Evolutionary conservation across 2,113 vertebrate genomes (phyloP).

Genomic region (Erinaceus europaeus): DNA sequence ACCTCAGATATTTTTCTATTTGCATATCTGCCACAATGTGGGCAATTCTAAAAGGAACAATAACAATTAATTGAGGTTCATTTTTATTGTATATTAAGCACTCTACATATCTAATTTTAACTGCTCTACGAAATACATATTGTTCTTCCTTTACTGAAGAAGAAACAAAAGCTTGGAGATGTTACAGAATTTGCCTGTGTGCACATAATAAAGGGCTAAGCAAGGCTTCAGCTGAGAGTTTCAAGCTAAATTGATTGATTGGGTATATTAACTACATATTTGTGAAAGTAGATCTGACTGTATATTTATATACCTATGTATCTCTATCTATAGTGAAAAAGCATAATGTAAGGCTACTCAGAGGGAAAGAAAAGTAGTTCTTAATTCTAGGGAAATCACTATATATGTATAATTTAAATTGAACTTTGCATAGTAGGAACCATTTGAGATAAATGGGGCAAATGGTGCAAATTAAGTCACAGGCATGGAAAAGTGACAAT

Average conservation of each 20-base stretch:
- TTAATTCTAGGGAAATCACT: too few relatives aligned
- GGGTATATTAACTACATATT: neutral
- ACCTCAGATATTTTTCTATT: neutral
- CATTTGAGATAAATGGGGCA: neutral
- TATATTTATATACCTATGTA: too few relatives aligned
- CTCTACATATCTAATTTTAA: neutral
- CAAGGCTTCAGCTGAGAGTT: neutral
- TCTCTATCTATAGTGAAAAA: too few relatives aligned
- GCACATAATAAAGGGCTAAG: neutral
- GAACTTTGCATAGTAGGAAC: neutral
- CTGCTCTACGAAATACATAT: neutral
- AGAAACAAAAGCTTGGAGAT: neutral
- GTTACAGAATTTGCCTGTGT: neutral
- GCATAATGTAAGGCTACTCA: too few relatives aligned
- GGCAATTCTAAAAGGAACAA: neutral
- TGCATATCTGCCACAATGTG: neutral
- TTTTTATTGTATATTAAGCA: neutral
- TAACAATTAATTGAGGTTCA: neutral
- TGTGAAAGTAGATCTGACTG: neutral
- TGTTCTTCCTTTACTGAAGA: constrained; percentile 46
- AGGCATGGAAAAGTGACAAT: neutral
- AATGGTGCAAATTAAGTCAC: neutral
- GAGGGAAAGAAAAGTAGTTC: too few relatives aligned
- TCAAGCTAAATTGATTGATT: neutral
- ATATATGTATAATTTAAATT: neutral